Evolutionary conservation across 2,888 invertebrate genomes (phyloP).

Genomic region (Melolontha melolontha): DNA sequence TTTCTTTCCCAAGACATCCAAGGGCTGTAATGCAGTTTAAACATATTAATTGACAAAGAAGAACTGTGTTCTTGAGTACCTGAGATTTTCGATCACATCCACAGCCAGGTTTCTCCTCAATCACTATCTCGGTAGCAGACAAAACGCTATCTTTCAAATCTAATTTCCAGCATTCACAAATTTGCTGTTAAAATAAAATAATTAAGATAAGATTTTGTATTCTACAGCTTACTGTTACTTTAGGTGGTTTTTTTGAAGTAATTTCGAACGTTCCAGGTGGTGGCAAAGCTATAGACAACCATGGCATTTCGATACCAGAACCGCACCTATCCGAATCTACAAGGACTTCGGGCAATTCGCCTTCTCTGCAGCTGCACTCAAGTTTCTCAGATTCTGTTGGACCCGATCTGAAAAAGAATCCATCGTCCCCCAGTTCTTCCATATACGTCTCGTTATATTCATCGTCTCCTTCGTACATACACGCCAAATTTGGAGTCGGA

Average conservation of each 20-base stretch:
- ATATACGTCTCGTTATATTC: conserved; percentile 45
- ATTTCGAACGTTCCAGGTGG: conserved; percentile 36
- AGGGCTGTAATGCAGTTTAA: no score
- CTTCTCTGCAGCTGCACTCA: background rate
- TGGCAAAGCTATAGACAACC: conserved; percentile 39
- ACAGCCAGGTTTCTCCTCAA: no score
- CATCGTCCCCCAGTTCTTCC: conserved; percentile 29
- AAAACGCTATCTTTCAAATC: conserved; percentile 31
- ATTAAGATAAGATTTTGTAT: background rate
- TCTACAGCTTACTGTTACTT: conserved; percentile 15
- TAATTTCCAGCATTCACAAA: conserved; percentile 34
- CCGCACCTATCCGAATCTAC: conserved; percentile 37
- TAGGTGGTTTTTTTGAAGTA: conserved; percentile 17
- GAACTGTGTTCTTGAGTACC: background rate
- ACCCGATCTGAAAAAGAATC: background rate
- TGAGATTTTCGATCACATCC: background rate
- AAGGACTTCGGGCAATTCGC: conserved; percentile 20
- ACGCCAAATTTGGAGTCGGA: conserved; percentile 25
- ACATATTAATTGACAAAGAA: no score
- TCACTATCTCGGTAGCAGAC: conserved; percentile 10
- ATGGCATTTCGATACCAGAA: conserved; percentile 42
- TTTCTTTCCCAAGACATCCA: no score
- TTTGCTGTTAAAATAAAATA: conserved; percentile 22
- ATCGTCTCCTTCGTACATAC: conserved; percentile 44
- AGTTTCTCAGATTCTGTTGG: conserved; percentile 3